A percentile compares a stretch with the other conserved stretches of the same genome.
Evolutionary conservation across 2,113 vertebrate species (phyloP).

Genomic region (Enhydra lutris): DNA sequence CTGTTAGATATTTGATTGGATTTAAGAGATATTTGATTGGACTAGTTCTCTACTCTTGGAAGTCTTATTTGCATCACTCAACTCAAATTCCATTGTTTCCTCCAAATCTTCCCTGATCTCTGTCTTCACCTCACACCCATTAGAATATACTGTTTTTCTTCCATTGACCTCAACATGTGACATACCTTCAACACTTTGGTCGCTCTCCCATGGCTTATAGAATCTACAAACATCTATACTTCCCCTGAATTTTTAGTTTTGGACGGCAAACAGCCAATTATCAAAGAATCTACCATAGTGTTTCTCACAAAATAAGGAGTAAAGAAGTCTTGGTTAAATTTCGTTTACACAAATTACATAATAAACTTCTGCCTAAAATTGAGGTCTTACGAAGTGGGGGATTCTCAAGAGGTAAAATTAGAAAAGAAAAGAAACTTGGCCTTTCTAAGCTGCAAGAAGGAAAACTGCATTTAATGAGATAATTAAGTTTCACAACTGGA

Average conservation of each 20-base stretch:
- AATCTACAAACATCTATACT: not conserved
- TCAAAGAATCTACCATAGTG: not conserved
- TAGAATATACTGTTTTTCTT: not conserved
- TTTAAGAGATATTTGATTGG: not conserved
- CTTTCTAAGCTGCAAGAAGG: not conserved
- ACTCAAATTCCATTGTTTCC: not conserved
- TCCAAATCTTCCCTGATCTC: not conserved
- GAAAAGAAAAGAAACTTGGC: not conserved
- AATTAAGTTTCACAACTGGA: not conserved
- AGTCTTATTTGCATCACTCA: not conserved
- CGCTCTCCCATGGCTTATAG: not conserved
- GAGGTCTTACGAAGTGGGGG: not conserved
- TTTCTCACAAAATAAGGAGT: not conserved
- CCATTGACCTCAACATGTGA: not conserved
- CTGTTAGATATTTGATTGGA: not conserved
- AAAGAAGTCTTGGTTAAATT: not conserved
- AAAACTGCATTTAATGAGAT: not conserved
- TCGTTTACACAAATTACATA: not conserved
- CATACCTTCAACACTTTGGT: accelerated
- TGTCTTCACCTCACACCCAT: accelerated
- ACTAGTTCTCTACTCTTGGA: not conserved
- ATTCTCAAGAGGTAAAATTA: not conserved
- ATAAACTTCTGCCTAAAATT: not conserved
- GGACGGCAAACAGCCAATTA: not conserved
- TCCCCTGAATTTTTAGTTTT: not conserved